Percentiles rank a stretch among this genome's conserved stretches.
phyloP scores from a whole-genome alignment of 2,113 vertebrate species.

The Lepus americanus region DNA sequence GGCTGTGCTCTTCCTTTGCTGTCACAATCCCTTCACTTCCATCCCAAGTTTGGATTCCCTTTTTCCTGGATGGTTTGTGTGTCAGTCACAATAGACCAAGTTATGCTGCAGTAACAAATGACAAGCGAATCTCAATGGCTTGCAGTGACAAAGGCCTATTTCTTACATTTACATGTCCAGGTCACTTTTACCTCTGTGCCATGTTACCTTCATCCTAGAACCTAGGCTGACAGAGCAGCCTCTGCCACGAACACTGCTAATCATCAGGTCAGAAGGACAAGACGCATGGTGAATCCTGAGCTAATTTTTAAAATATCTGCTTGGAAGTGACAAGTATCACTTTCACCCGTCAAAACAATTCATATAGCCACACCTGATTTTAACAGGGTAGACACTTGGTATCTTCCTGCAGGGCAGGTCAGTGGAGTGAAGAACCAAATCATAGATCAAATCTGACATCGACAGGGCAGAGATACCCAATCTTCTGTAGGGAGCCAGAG shows the following conservation, averaged over 20 bases:
- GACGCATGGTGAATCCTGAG: not conserved
- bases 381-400: not conserved
- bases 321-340: not conserved
- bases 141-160: not conserved
- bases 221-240: constrained; percentile 11
- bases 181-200: not conserved
- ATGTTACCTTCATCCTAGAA: not conserved
- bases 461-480: not conserved
- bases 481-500: not conserved
- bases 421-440: not conserved
- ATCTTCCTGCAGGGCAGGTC: not conserved
- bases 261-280: not conserved
- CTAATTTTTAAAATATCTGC: not conserved
- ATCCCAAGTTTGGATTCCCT: not conserved
- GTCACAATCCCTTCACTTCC: not conserved
- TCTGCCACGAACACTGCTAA: not conserved
- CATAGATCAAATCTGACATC: not conserved
- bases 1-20: not conserved
- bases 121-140: not conserved
- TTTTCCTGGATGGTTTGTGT: not conserved
- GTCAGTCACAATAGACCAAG: not conserved
- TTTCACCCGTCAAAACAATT: not conserved
- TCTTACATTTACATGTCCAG: not conserved
- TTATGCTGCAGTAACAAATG: constrained; percentile 19
- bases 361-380: not conserved